A percentile compares a stretch with the other conserved stretches of the same genome.
Conservation (phyloP, 1,140 invertebrate species). For the Drosophila tristis region DNA sequence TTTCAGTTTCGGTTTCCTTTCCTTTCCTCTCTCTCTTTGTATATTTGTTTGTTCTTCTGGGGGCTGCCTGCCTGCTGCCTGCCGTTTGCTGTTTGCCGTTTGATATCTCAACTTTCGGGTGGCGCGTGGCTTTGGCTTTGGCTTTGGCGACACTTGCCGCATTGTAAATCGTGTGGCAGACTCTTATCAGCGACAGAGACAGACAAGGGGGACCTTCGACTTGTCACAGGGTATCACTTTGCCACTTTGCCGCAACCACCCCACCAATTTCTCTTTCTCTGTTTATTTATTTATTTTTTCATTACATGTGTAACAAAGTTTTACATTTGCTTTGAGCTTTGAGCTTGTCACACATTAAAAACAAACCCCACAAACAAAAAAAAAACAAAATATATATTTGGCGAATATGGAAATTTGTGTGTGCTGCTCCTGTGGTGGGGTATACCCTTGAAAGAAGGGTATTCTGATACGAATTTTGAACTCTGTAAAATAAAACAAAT, state of each 20-base stretch:
- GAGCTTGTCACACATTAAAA: slow-evolving; percentile 70
- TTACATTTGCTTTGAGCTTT: slow-evolving; percentile 69
- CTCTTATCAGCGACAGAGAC: slow-evolving; percentile 48
- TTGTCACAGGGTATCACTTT: slow-evolving; percentile 25
- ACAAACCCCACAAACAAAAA: slow-evolving; percentile 26
- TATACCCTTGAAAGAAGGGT: too few species aligned
- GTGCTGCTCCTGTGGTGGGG: too few species aligned
- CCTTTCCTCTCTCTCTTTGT: slow-evolving; percentile 14
- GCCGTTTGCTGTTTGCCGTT: slow-evolving; percentile 68
- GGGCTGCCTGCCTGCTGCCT: too few species aligned
- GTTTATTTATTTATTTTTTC: slow-evolving; percentile 82
- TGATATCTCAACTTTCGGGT: slow-evolving; percentile 74
- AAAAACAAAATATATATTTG: slow-evolving; percentile 22
- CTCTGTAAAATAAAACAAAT: too few species aligned
- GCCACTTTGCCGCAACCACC: slow-evolving; percentile 1
- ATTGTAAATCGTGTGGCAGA: slow-evolving; percentile 66
- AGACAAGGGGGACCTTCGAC: slow-evolving; percentile 34
- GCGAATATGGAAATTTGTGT: slow-evolving; percentile 22
- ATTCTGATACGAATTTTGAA: too few species aligned
- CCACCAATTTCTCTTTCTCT: slow-evolving; percentile 43
- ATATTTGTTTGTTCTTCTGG: slow-evolving; percentile 50
- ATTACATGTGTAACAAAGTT: slow-evolving; percentile 81
- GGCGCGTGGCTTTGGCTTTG: slow-evolving; percentile 70
- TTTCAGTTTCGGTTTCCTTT: slow-evolving; percentile 45
- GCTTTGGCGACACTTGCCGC: slow-evolving; percentile 56